A percentile compares a stretch with the other conserved stretches of the same genome.
These are phyloP conservation scores for Apamea epomidion DNA, from an alignment of 2,888 invertebrate species.

Conservation along the genomic window DNA sequence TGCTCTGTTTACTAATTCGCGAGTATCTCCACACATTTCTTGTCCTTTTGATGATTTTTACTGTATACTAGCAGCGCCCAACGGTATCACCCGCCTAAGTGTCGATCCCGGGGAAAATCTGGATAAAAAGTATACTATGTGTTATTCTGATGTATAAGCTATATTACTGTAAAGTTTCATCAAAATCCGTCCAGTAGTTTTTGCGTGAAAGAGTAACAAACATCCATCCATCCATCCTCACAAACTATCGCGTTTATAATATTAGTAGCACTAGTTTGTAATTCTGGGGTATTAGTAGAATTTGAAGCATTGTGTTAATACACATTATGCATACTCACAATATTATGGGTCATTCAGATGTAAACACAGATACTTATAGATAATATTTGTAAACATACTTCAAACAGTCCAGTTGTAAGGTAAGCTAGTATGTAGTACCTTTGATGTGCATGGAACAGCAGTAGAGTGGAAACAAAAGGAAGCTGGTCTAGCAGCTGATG, in stretches of 20 bases:
- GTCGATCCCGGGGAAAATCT: no score
- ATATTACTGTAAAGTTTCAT: no score
- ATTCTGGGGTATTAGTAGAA: not conserved
- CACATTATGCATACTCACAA: not conserved
- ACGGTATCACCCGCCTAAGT: no score
- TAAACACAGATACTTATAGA: not conserved
- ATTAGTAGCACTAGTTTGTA: not conserved
- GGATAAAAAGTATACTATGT: no score
- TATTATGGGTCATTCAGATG: slow-evolving; percentile 20
- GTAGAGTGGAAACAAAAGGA: not conserved
- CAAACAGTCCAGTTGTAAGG: not conserved
- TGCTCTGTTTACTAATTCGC: not conserved
- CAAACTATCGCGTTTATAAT: no score
- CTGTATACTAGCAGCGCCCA: no score
- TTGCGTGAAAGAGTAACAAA: no score
- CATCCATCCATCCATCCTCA: no score
- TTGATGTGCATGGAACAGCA: not conserved
- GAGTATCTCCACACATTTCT: no score
- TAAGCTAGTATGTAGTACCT: not conserved
- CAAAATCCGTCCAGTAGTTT: no score
- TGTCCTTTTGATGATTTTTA: no score
- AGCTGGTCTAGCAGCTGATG: not conserved
- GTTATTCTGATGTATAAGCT: no score
- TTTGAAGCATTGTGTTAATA: slow-evolving; percentile 14
- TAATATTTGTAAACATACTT: slow-evolving; percentile 22